Base-by-base conservation (phyloP, 2,888 invertebrate genomes). In the Drosophila rellima region DNA sequence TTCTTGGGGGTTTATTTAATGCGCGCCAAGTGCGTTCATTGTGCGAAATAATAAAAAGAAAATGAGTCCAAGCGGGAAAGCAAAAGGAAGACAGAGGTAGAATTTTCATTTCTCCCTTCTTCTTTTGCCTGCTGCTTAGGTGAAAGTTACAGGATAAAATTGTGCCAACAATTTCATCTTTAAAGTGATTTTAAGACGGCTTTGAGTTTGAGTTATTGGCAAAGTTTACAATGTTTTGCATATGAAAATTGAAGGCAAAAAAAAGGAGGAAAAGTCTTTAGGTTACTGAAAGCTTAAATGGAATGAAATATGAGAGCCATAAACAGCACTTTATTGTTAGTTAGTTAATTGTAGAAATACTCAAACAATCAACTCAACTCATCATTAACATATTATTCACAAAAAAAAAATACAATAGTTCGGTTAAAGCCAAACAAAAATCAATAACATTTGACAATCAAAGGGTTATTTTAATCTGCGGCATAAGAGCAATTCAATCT, bases 1-100 rank as follows among this genome's bases (percentile, higher is more conserved):
- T 82, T 87, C 82, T 89, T 89, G 82, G 70, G 84, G 85, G 88
- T 67, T 89, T 85, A 88, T 88, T 89, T 85, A 85, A 85, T 85
- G 89, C 80, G 66, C 80, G 85, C 85, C 85, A 74, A 85, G 78
- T 89, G 88, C 82, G 85, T 89, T 76, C 82, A 87, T 76, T 87
- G 82, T 78, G 73, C 65, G 56, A 85, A 79, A 82, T 74, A 85
- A 88, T 85, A 85, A 82, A 75, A 88, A 74, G 45, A 47, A 55
- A 48, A 45, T 55, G 29, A 42, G 44, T 44, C 55, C 23, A 55
- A 26, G 39, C 31, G 18, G 40, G 17, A 26, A 35, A 26, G 44
- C 15, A 29, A n/a, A 17, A 29, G 15, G 29, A 45, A 42, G 39
- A 47, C 39, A 51, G 50, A 55, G n/a, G 55, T 40, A 52, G 59